Evolutionary conservation across 2,113 vertebrate genomes (phyloP), one percentile per base, ranked within the genome.

Genomic region (Philantomba maxwellii): DNA sequence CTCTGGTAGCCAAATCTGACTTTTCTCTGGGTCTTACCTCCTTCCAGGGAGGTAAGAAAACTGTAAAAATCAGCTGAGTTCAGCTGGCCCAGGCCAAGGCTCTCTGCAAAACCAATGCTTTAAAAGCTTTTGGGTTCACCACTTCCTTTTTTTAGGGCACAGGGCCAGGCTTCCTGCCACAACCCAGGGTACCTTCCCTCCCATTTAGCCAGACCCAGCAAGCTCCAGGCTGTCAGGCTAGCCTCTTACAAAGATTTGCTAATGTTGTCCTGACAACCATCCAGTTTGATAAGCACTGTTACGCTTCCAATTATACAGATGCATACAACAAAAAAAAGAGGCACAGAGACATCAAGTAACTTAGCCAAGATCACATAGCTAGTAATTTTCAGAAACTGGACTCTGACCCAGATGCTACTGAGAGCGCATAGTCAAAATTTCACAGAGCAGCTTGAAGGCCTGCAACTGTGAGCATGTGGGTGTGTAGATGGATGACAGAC

Each of bases 181-280:
- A n/a, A 30, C 45, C 36, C n/a, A 9, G 1, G 12, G 85, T 9
- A 30, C 12, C 49, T n/a, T 19, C 28, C 2, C 47, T 94, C 15
- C 21, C 21, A 2, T 43, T 55, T 2, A 10, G 26, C 23, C 10
- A n/a, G 25, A 12, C 53, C 6, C 16, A 14, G 2, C 3, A 9
- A 51, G 49, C 17, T 78, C 77, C 39, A 12, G 78, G 33, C 6
- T 53, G 7, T 28, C 16, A 84, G 19, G 15, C 7, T 7, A 45
- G 36, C 4, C 66, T 70, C 30, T 53, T 26, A 45, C 19, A 7
- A 15, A 25, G 33, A 28, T 83, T 57, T 60, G 12, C 43, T 45
- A 7, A 19, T 4, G 10, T 7, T 13, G 14, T 81, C 13, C 23
- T 47, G 45, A 30, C 28, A 45, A 47, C 6, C 2, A 13, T 17